These are phyloP conservation scores for Bacillus rossius DNA, from an alignment of 1,140 invertebrate species.

Conservation along the genomic window DNA sequence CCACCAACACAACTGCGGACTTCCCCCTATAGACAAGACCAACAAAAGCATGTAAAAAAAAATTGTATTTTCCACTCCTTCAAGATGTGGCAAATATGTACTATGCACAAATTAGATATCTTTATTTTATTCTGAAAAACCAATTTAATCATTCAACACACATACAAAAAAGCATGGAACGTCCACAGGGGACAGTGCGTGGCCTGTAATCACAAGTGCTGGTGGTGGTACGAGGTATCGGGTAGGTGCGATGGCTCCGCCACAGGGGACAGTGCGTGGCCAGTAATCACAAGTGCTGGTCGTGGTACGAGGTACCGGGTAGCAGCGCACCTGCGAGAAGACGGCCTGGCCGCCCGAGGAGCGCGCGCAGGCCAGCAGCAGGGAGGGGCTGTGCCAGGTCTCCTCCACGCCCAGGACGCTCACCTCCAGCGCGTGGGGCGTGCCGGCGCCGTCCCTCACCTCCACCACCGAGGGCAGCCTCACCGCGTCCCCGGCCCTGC, in stretches of 20 bases:
- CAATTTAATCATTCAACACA: neutral
- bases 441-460: slow-evolving; percentile 48
- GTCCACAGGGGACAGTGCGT: neutral
- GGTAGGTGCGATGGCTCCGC: too few relatives aligned
- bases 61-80: too few relatives aligned
- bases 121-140: too few relatives aligned
- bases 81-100: too few relatives aligned
- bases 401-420: slow-evolving; percentile 69
- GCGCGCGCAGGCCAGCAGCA: slow-evolving; percentile 61
- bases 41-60: too few relatives aligned
- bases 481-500: neutral
- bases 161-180: neutral
- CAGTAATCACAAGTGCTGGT: neutral
- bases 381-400: slow-evolving; percentile 77
- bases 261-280: neutral
- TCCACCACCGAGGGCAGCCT: slow-evolving; percentile 49
- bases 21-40: too few relatives aligned
- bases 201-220: neutral
- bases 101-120: too few relatives aligned
- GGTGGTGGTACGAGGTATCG: neutral
- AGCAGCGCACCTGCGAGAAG: slow-evolving; percentile 70
- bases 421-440: neutral
- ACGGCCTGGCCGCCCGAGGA: slow-evolving; percentile 62
- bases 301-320: too few relatives aligned
- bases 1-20: too few relatives aligned